phyloP scores from a whole-genome alignment of 2,797 vertebrate species.

The Steatocranus sp. region DNA sequence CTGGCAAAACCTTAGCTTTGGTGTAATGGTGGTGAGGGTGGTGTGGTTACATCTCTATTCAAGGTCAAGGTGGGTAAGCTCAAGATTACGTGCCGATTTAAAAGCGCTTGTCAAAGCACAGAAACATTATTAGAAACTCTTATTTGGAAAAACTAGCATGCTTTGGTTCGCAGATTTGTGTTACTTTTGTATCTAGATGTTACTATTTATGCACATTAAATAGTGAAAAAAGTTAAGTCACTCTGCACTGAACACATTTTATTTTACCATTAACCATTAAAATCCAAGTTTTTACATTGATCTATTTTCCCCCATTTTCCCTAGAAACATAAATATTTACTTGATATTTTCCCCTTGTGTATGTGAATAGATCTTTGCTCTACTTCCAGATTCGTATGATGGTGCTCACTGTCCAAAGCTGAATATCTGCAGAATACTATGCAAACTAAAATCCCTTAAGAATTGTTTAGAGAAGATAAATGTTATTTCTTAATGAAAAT shows the following conservation, averaged over 20 bases:
- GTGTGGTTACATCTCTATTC: neutral
- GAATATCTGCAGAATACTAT: no score
- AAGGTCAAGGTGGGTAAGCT: conserved; percentile 2
- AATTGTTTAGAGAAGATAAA: neutral
- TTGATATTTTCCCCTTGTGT: neutral
- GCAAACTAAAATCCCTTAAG: neutral
- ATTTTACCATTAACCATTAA: neutral
- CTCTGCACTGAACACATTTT: neutral
- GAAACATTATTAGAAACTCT: neutral
- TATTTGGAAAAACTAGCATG: neutral
- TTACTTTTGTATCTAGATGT: neutral
- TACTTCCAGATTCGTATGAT: neutral
- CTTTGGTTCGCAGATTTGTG: neutral
- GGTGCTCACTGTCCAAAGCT: neutral
- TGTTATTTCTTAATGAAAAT: neutral
- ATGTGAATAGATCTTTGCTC: neutral
- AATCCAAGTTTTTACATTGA: neutral
- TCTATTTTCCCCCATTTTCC: neutral
- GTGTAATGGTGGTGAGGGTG: neutral
- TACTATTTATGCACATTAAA: neutral
- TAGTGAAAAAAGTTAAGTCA: neutral
- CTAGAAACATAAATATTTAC: neutral
- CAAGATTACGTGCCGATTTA: neutral
- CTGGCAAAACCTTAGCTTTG: conserved; percentile 16
- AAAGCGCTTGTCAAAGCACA: neutral